Conservation (phyloP, 2,888 invertebrate species). For the Melolontha melolontha region DNA sequence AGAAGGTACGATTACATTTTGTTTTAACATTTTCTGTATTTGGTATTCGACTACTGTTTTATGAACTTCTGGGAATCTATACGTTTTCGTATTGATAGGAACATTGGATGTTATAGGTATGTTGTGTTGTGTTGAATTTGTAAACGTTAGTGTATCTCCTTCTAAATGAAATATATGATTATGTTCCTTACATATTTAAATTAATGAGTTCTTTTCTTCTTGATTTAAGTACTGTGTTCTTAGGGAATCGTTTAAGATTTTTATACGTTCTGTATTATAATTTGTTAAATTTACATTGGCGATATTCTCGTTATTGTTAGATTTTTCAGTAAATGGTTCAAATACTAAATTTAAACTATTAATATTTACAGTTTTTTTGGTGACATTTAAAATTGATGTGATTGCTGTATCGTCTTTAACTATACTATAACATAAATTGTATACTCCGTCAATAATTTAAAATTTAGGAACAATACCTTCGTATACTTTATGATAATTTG, state of each 20-base stretch:
- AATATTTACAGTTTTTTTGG: constrained; percentile 34
- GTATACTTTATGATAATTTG: neutral
- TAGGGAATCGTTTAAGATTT: constrained; percentile 16
- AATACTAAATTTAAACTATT: constrained; percentile 6
- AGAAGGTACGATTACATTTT: constrained; percentile 52
- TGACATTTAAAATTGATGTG: constrained; percentile 20
- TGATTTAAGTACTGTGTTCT: constrained; percentile 49
- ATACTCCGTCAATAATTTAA: constrained; percentile 29
- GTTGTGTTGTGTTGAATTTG: neutral
- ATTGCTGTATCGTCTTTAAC: constrained; percentile 10
- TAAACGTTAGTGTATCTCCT: constrained; percentile 49
- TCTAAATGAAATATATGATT: constrained; percentile 52
- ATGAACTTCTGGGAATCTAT: constrained; percentile 58
- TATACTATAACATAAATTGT: constrained; percentile 26
- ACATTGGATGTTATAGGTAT: constrained; percentile 54
- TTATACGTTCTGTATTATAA: constrained; percentile 19
- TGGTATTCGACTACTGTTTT: constrained; percentile 43
- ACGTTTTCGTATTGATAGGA: constrained; percentile 56
- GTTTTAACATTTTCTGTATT: constrained; percentile 54
- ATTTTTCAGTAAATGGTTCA: neutral
- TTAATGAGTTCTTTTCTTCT: constrained; percentile 52
- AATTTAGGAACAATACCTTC: constrained; percentile 7
- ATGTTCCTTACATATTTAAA: constrained; percentile 50
- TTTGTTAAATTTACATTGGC: constrained; percentile 7
- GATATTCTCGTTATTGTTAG: neutral